Evolutionary conservation across 2,113 vertebrate genomes (phyloP).

Genomic region (Protobothrops flavoviridis): DNA sequence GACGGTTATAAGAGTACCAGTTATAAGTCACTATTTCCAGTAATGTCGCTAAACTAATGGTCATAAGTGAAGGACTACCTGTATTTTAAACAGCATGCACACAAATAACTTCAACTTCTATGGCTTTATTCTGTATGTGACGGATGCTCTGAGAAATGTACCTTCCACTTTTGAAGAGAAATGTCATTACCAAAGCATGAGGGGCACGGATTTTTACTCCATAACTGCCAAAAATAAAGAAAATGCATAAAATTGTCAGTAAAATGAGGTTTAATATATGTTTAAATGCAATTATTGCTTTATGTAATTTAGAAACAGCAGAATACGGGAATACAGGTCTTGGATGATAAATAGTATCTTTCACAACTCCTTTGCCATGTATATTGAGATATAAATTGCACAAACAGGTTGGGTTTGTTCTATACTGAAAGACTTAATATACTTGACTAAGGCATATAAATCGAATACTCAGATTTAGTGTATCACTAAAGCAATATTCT

Average conservation of each 20-base stretch:
- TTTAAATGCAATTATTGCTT: not conserved
- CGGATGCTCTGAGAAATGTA: slow-evolving; percentile 40
- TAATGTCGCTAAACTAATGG: not conserved
- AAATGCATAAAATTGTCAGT: accelerated
- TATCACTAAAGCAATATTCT: not conserved
- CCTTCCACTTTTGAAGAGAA: slow-evolving; percentile 94
- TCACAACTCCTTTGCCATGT: not conserved
- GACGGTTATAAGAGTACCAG: not conserved
- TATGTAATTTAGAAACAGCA: not conserved
- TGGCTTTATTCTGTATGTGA: not conserved
- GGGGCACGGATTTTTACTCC: slow-evolving; percentile 94
- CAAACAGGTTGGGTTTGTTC: not conserved
- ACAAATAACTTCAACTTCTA: not conserved
- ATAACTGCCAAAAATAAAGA: slow-evolving; percentile 74
- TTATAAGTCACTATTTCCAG: not conserved
- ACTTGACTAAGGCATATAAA: not conserved
- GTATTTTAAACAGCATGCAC: not conserved
- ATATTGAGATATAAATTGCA: not conserved
- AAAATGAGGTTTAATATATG: not conserved
- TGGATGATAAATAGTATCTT: not conserved
- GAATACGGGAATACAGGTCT: not conserved
- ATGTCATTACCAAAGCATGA: slow-evolving; percentile 97
- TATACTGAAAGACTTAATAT: not conserved
- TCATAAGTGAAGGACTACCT: not conserved
- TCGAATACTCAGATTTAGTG: not conserved